Evolutionary conservation across 2,113 vertebrate species (phyloP).

Genomic region (Cygnus atratus): DNA sequence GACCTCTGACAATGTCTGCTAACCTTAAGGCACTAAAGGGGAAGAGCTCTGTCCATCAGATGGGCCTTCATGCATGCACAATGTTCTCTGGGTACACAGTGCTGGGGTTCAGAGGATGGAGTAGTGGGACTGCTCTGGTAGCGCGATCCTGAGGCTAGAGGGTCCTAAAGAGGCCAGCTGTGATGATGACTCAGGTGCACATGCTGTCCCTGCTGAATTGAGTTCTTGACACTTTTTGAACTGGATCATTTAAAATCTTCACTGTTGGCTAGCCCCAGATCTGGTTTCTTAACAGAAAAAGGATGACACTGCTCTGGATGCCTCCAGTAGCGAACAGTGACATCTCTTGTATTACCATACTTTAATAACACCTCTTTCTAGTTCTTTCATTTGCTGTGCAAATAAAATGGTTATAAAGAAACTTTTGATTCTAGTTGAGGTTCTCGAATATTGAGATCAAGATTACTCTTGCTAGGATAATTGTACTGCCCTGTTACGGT

Average conservation of each 20-base stretch:
- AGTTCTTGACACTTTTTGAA: not conserved
- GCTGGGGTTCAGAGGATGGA: not conserved
- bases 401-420: not conserved
- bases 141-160: too few species aligned
- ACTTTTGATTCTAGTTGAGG: not conserved
- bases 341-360: not conserved
- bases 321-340: not conserved
- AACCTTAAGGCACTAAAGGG: fast-evolving
- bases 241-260: not conserved
- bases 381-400: not conserved
- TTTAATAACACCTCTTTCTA: not conserved
- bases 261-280: not conserved
- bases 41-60: not conserved
- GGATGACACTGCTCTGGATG: not conserved
- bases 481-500: not conserved
- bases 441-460: not conserved
- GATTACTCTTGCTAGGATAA: not conserved
- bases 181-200: fast-evolving
- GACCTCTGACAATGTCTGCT: not conserved
- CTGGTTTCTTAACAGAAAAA: not conserved
- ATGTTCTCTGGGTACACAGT: not conserved
- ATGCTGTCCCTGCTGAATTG: not conserved
- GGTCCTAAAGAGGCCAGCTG: not conserved
- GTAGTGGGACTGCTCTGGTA: not conserved
- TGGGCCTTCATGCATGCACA: not conserved